Percentiles rank a stretch among this genome's conserved stretches.
These are phyloP conservation scores for Mythimna ferrago DNA, from an alignment of 2,888 invertebrate genomes.

Conservation along the genomic window DNA sequence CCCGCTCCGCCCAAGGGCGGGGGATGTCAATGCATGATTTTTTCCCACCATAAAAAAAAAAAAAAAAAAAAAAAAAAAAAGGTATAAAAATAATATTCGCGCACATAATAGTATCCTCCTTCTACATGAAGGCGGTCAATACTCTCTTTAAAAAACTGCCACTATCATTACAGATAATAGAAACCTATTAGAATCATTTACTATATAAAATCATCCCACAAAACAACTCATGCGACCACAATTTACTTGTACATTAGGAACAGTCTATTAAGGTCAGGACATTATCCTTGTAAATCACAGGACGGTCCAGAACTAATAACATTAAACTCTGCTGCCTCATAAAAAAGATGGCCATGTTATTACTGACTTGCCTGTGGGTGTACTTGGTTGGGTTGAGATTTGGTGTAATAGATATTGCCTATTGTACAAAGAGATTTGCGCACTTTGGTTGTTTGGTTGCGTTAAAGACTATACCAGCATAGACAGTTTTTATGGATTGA, in stretches of 20 bases:
- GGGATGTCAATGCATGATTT: too few species aligned
- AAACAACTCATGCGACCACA: conserved; percentile 56
- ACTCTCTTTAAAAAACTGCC: not conserved
- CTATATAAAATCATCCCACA: conserved; percentile 25
- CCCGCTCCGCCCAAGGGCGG: too few species aligned
- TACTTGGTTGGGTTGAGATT: conserved; percentile 32
- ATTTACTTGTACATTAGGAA: conserved; percentile 62
- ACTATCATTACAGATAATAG: not conserved
- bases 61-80: too few species aligned
- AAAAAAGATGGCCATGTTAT: conserved; percentile 64
- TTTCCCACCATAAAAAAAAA: too few species aligned
- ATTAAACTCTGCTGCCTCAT: conserved; percentile 67
- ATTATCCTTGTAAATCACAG: conserved; percentile 70
- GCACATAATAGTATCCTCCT: too few species aligned
- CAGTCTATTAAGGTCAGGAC: conserved; percentile 68
- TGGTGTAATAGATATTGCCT: conserved; percentile 43
- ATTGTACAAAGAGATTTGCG: conserved; percentile 16
- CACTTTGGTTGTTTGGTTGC: conserved; percentile 4
- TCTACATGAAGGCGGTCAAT: too few species aligned
- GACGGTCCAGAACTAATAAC: conserved; percentile 68
- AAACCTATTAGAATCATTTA: conserved; percentile 25
- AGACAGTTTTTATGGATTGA: too few species aligned
- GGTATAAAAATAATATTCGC: too few species aligned
- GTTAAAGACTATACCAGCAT: not conserved
- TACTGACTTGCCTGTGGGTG: conserved; percentile 43